Evolutionary conservation across 2,113 vertebrate species (phyloP).

Genomic region (Bos javanicus): DNA sequence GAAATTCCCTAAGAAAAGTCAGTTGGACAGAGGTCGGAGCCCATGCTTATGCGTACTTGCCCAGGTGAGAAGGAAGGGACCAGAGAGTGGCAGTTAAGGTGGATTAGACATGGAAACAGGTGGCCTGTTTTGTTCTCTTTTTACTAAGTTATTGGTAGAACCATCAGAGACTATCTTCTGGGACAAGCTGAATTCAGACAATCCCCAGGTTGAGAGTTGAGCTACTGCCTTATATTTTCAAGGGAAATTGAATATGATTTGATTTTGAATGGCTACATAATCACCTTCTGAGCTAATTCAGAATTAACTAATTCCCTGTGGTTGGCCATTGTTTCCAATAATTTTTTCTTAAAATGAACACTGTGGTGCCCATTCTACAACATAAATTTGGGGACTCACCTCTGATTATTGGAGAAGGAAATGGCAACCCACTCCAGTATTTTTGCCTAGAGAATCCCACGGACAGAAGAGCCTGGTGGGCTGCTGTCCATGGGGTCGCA

Average conservation of each 20-base stretch:
- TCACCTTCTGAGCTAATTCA: not conserved
- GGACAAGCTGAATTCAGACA: not conserved
- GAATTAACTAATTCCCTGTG: not conserved
- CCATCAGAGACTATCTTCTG: not conserved
- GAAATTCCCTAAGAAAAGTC: not conserved
- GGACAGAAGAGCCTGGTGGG: not conserved
- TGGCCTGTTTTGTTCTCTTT: slow-evolving; percentile 9
- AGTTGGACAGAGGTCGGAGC: not conserved
- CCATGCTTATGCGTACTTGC: not conserved
- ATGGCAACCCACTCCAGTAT: not conserved
- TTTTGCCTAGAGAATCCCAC: not conserved
- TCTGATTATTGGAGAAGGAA: not conserved
- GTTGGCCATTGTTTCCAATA: not conserved
- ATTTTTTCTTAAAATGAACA: slow-evolving; percentile 27
- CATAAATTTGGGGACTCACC: not conserved
- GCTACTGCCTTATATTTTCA: not conserved
- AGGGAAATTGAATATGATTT: not conserved
- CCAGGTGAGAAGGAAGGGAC: not conserved
- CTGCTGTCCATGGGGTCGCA: not conserved
- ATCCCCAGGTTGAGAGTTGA: not conserved
- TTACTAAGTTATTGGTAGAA: not conserved
- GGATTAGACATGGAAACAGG: not conserved
- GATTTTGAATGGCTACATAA: not conserved
- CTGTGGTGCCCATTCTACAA: not conserved
- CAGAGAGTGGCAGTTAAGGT: not conserved